These are phyloP conservation scores for Elmis aenea DNA, from an alignment of 2,888 invertebrate genomes.

Conservation along the genomic window DNA sequence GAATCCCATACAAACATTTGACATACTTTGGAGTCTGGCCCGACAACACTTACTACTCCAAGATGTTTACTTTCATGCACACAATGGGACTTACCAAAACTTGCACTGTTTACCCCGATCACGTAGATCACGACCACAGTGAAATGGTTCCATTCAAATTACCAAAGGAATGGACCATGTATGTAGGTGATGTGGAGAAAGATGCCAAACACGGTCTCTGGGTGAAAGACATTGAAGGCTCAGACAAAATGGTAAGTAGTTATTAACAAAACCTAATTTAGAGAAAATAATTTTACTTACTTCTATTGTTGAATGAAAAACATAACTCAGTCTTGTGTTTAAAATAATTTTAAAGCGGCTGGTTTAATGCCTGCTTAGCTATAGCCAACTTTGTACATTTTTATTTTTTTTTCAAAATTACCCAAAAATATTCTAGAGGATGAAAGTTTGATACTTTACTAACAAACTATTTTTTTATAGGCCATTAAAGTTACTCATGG, in stretches of 20 bases:
- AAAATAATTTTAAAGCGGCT: no score
- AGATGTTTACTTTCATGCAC: conserved; percentile 26
- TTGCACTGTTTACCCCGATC: conserved; percentile 32
- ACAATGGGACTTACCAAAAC: conserved; percentile 26
- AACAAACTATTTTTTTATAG: conserved; percentile 24
- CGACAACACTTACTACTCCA: conserved; percentile 31
- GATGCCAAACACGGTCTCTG: conserved; percentile 36
- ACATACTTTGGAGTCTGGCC: conserved; percentile 19
- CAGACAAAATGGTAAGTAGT: conserved; percentile 24
- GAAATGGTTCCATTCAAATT: conserved; percentile 23
- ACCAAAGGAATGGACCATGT: conserved; percentile 37
- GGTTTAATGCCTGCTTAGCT: not conserved
- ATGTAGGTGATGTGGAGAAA: conserved; percentile 33
- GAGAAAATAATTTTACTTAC: no score
- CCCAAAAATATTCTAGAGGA: no score
- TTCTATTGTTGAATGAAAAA: no score
- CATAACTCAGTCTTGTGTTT: no score
- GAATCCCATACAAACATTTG: conserved; percentile 22
- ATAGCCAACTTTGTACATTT: conserved; percentile 5
- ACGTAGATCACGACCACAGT: conserved; percentile 26
- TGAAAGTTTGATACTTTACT: not conserved
- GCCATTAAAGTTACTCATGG: conserved; percentile 29
- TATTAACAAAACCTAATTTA: conserved; percentile 1
- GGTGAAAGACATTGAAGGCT: conserved; percentile 31
- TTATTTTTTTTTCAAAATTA: no score